Evolutionary conservation across 1,140 invertebrate species (phyloP), one percentile per base, ranked within the genome.

Genomic region (Odontomachus brunneus): DNA sequence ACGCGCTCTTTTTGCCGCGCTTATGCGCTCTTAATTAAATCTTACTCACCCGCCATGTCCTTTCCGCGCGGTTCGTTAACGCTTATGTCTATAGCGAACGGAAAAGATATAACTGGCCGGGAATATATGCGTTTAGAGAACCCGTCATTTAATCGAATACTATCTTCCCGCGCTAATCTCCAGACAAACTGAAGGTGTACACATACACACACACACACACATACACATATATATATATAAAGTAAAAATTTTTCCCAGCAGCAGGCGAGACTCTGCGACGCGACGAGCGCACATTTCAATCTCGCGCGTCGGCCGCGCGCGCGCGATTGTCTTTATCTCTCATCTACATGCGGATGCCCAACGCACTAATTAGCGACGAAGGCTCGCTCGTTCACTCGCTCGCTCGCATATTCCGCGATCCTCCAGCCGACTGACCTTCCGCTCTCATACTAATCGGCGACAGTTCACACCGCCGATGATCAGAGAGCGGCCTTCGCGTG

Each of bases 361-460:
- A 22, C 62, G 53, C 74, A 48, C 62, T 86, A 86, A 85, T 86
- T 82, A 84, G 17, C 67, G 60, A 38, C 71, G 44, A 62, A 86
- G 74, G 84, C 24, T 67, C 29, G 29, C 29, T 33, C 29, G 9
- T 7, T 44, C 38, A 11, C 38, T 44, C 38, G 9, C 38, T 44
- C 38, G 57, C 55, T 85, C 59, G 60, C 66, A 2, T 44, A 69
- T 69, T 67, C 7, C 62, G 62, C 55, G 83, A 51, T 55, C 49
- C 15, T 24, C 33, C 29, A 33, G 26, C 33, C 15, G 22, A 55
- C 71, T 49, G 75, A 80, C 72, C 19, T 17, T 76, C 51, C 29
- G 60, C 17, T 44, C 5, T 44, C 5, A n/a, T 62, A 73, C 57
- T 55, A 62, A 33, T 11, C 24, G 65, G 26, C 53, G 49, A 55